Evolutionary conservation across 2,888 invertebrate species (phyloP), one percentile per base, ranked within the genome.

Genomic region (Lasioglossum villosulum): DNA sequence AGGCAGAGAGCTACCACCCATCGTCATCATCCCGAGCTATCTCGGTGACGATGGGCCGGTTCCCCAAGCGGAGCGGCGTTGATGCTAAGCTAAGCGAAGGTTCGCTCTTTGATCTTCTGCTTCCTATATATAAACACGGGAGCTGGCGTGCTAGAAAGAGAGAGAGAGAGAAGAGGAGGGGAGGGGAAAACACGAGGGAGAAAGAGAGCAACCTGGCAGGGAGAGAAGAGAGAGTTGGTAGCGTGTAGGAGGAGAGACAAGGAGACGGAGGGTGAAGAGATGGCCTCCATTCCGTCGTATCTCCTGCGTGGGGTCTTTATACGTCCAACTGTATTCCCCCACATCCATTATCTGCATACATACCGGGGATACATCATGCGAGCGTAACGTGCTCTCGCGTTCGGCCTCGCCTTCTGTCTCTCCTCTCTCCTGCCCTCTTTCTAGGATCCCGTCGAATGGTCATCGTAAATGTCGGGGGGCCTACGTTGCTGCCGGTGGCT

Each of bases 101-200:
- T 89, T 93, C 92, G 92, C 92, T 94, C 94, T 94, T 94, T 94
- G 94, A 94, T 94, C 94, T 94, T 93, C 90, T 89, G 93, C 92
- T 94, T 94, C 93, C 94, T 94, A 94, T 94, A 94, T 94, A 94
- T 94, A 94, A 93, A 94, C 94, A 93, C 92, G 90, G 89, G 77
- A 16, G 80, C 66, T 56, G 56, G 77, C 77, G 74, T 48, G 74
- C 76, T 75, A 75, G 72, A 78, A 78, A 72, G 45, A 52, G 37
- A 37, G 37, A 37, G 37, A 37, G 37, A 10, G 23, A 23, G 34
- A 6, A 2, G 1, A 34, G 71, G 85, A 56, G 56, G 72, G 34
- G 19, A 71, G 56, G 23, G 12, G 42, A 42, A 42, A 14, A 42
- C 42, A 14, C 42, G 42, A 42, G 42, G 42, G 42, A 63, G 45